Base-by-base conservation (phyloP, 2,797 vertebrate species). In the Australoheros facetus region DNA sequence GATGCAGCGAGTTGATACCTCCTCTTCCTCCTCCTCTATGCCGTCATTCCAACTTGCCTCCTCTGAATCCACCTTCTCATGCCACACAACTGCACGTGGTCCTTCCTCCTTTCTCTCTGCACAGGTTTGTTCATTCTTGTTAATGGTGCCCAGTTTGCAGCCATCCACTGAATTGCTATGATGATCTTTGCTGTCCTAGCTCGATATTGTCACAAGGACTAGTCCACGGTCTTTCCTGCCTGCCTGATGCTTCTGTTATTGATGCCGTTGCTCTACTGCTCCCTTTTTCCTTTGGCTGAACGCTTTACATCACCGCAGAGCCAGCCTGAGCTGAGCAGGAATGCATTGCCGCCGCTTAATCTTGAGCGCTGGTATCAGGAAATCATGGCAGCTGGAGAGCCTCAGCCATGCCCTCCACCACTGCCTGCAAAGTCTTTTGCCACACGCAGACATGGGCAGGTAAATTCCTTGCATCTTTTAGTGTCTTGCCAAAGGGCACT, bases 301-400 rank as follows among this genome's bases (percentile, higher is more conserved):
- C 79, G 81, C 85, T 85, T 87, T 81, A 82, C 78, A 70, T 85
- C 79, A 88, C 86, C 79, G 73, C 88, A 95, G 94, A 94, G 90
- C 75, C 93, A 94, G 86, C 91, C 92, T 92, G 95, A 93, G 12
- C 93, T 94, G 91, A 94, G 88, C 89, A 94, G 90, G 48, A 84
- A 92, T 91, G 93, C 94, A 90, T 84, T 95, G 93, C 92, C 96
- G 0, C 94, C 96, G 87, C 94, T 97, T 95, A 96, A 97, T 94
- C 96, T 98, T 89, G 97, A 98, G 94, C 96, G 95, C 91, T 98
- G 97, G 97, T 98, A 98, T 95, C 97, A 97, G 94, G 96, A 98
- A 91, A 95, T 97, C 94, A 96, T 97, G 96, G 95, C 96, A 84
- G 95, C 94, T 88, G 96, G 96, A 92, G 97, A 96, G 86, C 89